Conservation (phyloP, 2,797 vertebrate genomes). For the Macropus fuliginosus region DNA sequence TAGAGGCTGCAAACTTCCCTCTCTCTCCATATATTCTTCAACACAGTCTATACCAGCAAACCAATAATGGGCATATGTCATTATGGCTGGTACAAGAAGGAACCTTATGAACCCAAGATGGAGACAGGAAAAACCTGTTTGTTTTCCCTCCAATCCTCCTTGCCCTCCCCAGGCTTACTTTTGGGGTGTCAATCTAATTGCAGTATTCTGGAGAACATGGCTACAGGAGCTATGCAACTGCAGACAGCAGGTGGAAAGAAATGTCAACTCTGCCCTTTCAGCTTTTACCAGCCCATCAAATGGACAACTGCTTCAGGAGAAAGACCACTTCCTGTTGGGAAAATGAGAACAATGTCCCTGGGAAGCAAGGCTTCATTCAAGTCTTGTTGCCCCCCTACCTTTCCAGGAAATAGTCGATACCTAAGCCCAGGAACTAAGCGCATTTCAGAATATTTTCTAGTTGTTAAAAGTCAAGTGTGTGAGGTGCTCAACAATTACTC, state of each 20-base stretch:
- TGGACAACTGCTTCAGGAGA: neutral
- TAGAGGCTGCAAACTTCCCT: neutral
- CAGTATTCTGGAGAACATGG: neutral
- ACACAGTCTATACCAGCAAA: neutral
- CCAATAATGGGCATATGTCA: neutral
- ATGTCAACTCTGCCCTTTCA: neutral
- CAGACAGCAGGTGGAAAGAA: slow-evolving; percentile 4
- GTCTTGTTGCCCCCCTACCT: neutral
- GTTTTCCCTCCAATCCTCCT: neutral
- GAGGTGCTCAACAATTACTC: neutral
- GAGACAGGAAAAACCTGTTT: neutral
- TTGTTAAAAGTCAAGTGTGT: slow-evolving; percentile 32
- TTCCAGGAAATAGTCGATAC: slow-evolving; percentile 2
- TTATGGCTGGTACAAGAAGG: neutral
- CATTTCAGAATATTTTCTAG: slow-evolving; percentile 37
- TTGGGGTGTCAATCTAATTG: neutral
- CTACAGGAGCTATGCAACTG: slow-evolving; percentile 10
- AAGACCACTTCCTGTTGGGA: neutral
- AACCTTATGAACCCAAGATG: neutral
- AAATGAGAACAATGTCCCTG: neutral
- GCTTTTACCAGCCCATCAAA: slow-evolving; percentile 11
- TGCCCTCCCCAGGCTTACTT: neutral
- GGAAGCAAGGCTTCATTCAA: slow-evolving; percentile 15
- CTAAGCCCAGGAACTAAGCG: neutral
- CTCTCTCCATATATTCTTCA: neutral